Percentiles rank a stretch among this genome's conserved stretches.
These are phyloP conservation scores for Sinopyrophorus schimmeli DNA, from an alignment of 2,888 invertebrate species.

Conservation along the genomic window DNA sequence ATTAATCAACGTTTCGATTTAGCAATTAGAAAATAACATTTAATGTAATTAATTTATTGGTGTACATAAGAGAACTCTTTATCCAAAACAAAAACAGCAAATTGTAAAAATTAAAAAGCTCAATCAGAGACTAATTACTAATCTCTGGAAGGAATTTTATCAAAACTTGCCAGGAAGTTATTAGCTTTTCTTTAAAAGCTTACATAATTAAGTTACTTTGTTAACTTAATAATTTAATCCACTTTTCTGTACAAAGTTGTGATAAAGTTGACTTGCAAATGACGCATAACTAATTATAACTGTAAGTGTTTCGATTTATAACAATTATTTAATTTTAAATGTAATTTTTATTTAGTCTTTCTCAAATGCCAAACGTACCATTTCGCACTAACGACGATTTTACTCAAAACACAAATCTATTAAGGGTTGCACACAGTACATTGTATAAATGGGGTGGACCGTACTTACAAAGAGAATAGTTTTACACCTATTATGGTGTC, in stretches of 20 bases:
- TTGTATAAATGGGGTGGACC: slow-evolving; percentile 3
- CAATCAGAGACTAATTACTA: slow-evolving; percentile 23
- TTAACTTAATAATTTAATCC: slow-evolving; percentile 28
- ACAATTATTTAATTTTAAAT: too few relatives aligned
- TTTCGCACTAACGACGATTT: too few relatives aligned
- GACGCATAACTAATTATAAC: slow-evolving; percentile 19
- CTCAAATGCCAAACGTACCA: too few relatives aligned
- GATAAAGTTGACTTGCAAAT: slow-evolving; percentile 24
- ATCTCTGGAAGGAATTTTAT: slow-evolving; percentile 16
- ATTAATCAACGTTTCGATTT: too few relatives aligned
- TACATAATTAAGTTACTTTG: slow-evolving; percentile 25
- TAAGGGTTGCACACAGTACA: slow-evolving; percentile 1
- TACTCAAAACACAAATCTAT: too few relatives aligned
- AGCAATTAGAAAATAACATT: too few relatives aligned
- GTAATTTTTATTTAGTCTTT: too few relatives aligned
- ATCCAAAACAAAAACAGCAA: slow-evolving; percentile 9
- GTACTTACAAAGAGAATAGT: slow-evolving; percentile 11
- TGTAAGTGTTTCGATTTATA: slow-evolving; percentile 11
- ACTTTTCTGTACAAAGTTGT: slow-evolving; percentile 16
- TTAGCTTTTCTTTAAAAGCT: slow-evolving; percentile 24
- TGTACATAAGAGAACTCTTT: background rate
- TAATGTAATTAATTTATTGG: too few relatives aligned
- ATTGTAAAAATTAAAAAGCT: slow-evolving; percentile 18
- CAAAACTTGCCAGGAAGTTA: slow-evolving; percentile 17
- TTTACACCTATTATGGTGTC: slow-evolving; percentile 11